A percentile compares a stretch with the other conserved stretches of the same genome.
These are phyloP conservation scores for Pangasius macronema DNA, from an alignment of 2,797 vertebrate genomes.

Conservation along the genomic window DNA sequence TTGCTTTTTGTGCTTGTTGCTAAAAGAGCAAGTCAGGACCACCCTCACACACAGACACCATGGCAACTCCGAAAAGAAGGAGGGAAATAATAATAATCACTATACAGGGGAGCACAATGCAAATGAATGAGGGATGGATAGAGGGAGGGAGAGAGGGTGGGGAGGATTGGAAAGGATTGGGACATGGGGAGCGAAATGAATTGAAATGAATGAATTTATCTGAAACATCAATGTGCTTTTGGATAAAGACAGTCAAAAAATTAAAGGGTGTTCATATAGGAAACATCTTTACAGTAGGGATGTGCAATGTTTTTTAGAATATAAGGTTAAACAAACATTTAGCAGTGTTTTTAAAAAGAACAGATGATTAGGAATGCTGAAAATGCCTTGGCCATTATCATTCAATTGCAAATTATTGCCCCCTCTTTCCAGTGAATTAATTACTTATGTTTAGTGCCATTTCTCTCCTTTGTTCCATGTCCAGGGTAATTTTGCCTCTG, in stretches of 20 bases:
- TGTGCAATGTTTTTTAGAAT: neutral
- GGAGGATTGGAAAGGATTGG: constrained; percentile 4
- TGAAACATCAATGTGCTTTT: neutral
- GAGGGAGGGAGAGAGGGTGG: constrained; percentile 10
- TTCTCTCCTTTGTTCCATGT: neutral
- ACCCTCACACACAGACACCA: constrained; percentile 61
- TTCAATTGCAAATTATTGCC: neutral
- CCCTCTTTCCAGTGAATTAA: constrained; percentile 33
- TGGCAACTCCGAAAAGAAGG: constrained; percentile 52
- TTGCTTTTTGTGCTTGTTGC: constrained; percentile 59
- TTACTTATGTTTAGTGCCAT: constrained; percentile 11
- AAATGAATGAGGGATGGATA: constrained; percentile 36
- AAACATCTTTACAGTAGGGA: neutral
- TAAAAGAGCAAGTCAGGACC: constrained; percentile 67
- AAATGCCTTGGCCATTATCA: constrained; percentile 11
- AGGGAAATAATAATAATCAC: constrained; percentile 46
- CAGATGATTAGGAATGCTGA: neutral
- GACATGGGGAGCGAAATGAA: neutral
- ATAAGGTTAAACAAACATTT: neutral
- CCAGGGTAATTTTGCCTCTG: neutral
- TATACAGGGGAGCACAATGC: constrained; percentile 48
- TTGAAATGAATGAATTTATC: neutral
- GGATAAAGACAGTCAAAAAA: neutral
- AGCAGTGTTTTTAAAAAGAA: neutral
- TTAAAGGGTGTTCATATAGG: neutral